Evolutionary conservation across 2,113 vertebrate genomes (phyloP), one percentile per base, ranked within the genome.

Genomic region (Rana temporaria): DNA sequence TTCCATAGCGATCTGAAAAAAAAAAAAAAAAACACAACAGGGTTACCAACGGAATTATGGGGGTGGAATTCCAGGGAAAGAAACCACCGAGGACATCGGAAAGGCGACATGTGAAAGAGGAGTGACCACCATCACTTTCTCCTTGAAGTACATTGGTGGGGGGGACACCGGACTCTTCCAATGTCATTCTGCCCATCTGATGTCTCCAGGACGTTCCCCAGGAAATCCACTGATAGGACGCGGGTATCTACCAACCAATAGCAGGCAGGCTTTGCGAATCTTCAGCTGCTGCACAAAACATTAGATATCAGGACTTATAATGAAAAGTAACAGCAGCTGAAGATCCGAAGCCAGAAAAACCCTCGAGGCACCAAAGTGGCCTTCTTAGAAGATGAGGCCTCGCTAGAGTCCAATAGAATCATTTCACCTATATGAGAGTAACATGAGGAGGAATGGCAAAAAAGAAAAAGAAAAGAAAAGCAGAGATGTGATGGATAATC

Each of bases 1-100:
- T 91, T 65, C 97, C 96, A 86, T 96, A 98, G n/a, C 97, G 98
- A 88, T 98, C 97, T 98, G 88, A 15, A 8, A 15, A 56, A 32
- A 34, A 34, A 19, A 34, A 16, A 69, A 20, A 56, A 4, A 20
- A 60, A 20, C 9, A 48, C 1, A 8, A 48, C 42, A 48, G 8
- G 24, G 20, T 22, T 65, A 26, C 26, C 8, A 26, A 14, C 24
- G 63, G 63, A 65, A 16, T 11, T 4, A 3, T 38, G 34, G 22
- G 16, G 63, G 63, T 11, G 19, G 63, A 26, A 4, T 20, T 65
- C 12, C 8, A 30, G n/a, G 59, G 20, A 24, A 20, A 64, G 62
- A 0, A 48, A 48, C 9, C 1, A 48, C 42, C 14, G 42, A 11
- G 12, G 42, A 48, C 42, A 48, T 38, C 34, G 4, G 42, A 48